Base-by-base conservation (phyloP, 2,888 invertebrate species). In the Plutella xylostella region DNA sequence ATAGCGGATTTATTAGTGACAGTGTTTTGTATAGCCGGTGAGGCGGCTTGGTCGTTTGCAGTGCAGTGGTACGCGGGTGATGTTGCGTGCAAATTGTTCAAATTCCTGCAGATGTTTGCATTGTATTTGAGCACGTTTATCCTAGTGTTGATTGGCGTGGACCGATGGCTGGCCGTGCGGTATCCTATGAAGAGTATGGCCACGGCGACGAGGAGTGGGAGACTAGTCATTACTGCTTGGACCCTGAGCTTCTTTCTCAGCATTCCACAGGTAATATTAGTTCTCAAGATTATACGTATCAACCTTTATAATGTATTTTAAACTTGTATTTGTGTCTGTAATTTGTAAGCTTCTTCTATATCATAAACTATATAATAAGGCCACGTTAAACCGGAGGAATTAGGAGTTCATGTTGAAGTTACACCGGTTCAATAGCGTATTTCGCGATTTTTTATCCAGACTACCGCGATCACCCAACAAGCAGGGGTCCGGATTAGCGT, bases 51-150 rank as follows among this genome's bases (percentile, higher is more conserved):
- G 94, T 89, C 88, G 34, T 90, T 90, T 45, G 89, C 91, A 0
- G 92, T 94, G 0, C 88, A 91, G 50, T 94, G 94, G 94, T 75
- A 89, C 39, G 93, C 91, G 12, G 93, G 92, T 2, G 91, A 92
- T 60, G 66, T 87, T 9, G 86, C 88, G 35, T 94, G 94, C 71
- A 94, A 93, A 74, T 54, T 92, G 44, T 90, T 93, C 59, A 94
- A 94, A 68, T 92, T 90, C 55, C 77, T 90, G 40, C 93, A 94
- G 73, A 90, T 93, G 88, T 92, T 93, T 61, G 89, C 92, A 42
- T 77, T 94, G 43, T 92, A 94, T 64, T 73, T 93, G 51, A 93
- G 93, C 48, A 94, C 94, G 0, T 94, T 92, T 68, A 87, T 94
- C 33, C 79, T 93, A 19, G 93, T 94, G 25, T 83, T 93, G 38